phyloP scores from a whole-genome alignment of 37 sponge, comb jelly and placozoan genomes.

The Oopsacas minuta region DNA sequence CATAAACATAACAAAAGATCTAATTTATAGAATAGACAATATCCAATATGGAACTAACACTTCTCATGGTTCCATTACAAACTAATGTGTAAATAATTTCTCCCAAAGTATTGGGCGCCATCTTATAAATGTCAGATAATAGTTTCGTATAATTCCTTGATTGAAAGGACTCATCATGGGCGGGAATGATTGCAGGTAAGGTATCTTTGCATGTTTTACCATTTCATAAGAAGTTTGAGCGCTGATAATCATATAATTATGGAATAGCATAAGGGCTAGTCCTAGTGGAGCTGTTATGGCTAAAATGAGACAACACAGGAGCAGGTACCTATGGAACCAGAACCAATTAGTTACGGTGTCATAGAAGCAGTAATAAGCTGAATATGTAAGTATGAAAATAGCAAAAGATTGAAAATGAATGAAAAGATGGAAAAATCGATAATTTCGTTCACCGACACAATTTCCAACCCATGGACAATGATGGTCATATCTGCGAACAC shows the following conservation, averaged over 20 bases:
- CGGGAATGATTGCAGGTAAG: background rate
- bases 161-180: background rate
- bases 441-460: conserved; percentile 6
- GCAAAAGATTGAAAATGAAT: background rate
- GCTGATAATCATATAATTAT: background rate
- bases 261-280: background rate
- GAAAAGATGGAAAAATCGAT: conserved; percentile 2
- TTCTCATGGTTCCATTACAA: background rate
- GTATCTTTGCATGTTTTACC: background rate
- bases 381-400: background rate
- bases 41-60: background rate
- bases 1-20: too few species aligned
- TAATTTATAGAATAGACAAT: background rate
- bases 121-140: background rate
- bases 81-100: background rate
- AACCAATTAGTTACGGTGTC: conserved; percentile 12
- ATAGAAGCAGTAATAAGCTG: background rate
- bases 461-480: conserved; percentile 16
- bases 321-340: background rate
- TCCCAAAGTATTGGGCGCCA: background rate
- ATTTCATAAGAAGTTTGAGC: background rate
- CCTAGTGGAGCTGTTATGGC: background rate
- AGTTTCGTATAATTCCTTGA: background rate
- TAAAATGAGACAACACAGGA: background rate
- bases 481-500: conserved; percentile 11